These are phyloP conservation scores for Felis chaus DNA, from an alignment of 2,113 vertebrate genomes.

Conservation along the genomic window DNA sequence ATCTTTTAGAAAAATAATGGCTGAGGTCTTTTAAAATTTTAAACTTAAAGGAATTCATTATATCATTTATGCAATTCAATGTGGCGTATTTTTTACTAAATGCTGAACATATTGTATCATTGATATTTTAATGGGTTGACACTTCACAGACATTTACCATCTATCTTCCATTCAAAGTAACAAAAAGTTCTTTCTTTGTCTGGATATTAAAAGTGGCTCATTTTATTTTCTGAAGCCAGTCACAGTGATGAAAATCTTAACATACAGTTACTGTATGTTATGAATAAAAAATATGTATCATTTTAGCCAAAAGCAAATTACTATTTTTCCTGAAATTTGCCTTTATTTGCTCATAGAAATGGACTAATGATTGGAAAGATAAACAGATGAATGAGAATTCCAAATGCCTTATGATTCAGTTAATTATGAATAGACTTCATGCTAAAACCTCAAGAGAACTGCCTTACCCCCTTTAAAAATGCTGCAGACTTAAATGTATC, in stretches of 20 bases:
- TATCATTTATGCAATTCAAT: neutral
- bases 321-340: neutral
- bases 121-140: neutral
- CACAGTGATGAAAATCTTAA: neutral
- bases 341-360: slow-evolving; percentile 36
- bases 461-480: neutral
- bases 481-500: neutral
- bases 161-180: slow-evolving; percentile 1
- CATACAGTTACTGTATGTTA: neutral
- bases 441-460: neutral
- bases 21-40: neutral
- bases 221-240: slow-evolving; percentile 7
- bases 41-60: slow-evolving; percentile 28
- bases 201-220: neutral
- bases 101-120: neutral
- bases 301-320: slow-evolving; percentile 32
- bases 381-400: neutral
- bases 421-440: slow-evolving; percentile 30
- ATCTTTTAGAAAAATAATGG: slow-evolving; percentile 28
- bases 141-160: neutral
- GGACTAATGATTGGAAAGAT: neutral
- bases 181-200: slow-evolving; percentile 6
- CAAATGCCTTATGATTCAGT: slow-evolving; percentile 6
- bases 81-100: neutral
- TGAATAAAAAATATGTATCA: neutral